These are phyloP conservation scores for Caenorhabditis tropicalis DNA, from an alignment of 1,140 invertebrate species.

Conservation along the genomic window DNA sequence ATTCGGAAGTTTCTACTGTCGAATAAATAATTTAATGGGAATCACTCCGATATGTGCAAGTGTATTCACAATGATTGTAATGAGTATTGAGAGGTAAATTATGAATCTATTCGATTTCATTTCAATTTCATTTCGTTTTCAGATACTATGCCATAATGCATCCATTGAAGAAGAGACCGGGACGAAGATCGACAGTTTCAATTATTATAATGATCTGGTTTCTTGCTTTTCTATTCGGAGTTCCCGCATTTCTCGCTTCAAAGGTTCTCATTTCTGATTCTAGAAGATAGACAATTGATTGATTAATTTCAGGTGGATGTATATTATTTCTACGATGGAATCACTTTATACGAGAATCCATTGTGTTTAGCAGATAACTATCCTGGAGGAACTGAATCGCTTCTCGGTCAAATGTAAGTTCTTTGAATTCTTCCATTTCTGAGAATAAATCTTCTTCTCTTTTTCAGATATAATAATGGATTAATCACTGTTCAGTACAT, in stretches of 20 bases:
- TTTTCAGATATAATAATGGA: constrained; percentile 83
- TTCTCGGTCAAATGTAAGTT: constrained; percentile 35
- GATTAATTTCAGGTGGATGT: constrained; percentile 78
- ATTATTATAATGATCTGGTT: constrained; percentile 84
- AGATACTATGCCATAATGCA: constrained; percentile 91
- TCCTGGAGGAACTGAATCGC: constrained; percentile 58
- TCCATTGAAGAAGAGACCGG: constrained; percentile 84
- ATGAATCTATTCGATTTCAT: background rate
- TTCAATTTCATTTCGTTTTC: constrained; percentile 61
- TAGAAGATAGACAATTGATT: background rate
- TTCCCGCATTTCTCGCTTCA: constrained; percentile 82
- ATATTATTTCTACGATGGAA: constrained; percentile 74
- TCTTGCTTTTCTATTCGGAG: constrained; percentile 80
- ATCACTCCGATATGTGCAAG: constrained; percentile 71
- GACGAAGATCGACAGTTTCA: constrained; percentile 80
- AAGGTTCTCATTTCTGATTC: constrained; percentile 1
- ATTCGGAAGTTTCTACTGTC: constrained; percentile 64
- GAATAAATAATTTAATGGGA: constrained; percentile 70
- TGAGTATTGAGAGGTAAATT: constrained; percentile 67
- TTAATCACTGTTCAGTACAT: constrained; percentile 87
- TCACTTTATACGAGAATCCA: constrained; percentile 60
- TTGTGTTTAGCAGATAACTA: constrained; percentile 68
- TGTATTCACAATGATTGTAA: constrained; percentile 71
- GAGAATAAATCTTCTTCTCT: background rate
- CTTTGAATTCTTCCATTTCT: background rate